A percentile compares a stretch with the other conserved stretches of the same genome.
Conservation (phyloP, 30 jellyfish, hydroid and myxozoan species). For the Phacellophora camtschatica region DNA sequence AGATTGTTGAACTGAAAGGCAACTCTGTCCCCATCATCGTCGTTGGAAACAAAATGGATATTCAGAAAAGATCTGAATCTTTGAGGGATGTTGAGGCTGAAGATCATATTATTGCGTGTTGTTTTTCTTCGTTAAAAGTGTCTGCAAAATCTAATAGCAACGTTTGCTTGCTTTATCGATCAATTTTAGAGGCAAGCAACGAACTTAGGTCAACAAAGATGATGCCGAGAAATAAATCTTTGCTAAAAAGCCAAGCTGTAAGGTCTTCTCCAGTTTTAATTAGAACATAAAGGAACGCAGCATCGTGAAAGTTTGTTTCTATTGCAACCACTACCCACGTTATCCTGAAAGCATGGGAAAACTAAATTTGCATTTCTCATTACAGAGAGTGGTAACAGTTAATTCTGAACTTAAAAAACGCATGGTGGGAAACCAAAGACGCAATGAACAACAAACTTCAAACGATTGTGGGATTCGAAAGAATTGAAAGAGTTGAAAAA, state of each 20-base stretch:
- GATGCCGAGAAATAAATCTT: background rate
- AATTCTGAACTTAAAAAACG: too few species aligned
- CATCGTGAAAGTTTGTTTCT: too few species aligned
- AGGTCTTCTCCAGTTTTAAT: background rate
- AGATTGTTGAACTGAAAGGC: slow-evolving; percentile 29
- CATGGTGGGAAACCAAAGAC: too few species aligned
- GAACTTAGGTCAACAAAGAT: background rate
- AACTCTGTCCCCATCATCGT: slow-evolving; percentile 3
- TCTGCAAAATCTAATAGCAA: slow-evolving; percentile 37
- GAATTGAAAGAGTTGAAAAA: too few species aligned
- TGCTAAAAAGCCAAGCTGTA: background rate
- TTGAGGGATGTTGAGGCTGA: slow-evolving; percentile 49
- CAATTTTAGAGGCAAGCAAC: slow-evolving; percentile 15
- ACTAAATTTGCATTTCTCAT: too few species aligned
- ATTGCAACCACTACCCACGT: too few species aligned
- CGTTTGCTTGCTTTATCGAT: background rate
- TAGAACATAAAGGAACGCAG: background rate
- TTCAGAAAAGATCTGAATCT: background rate
- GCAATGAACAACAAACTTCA: too few species aligned
- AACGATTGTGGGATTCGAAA: too few species aligned
- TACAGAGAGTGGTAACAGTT: too few species aligned
- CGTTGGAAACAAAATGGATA: slow-evolving; percentile 57
- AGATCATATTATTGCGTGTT: slow-evolving; percentile 18
- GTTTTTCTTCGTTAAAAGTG: background rate
- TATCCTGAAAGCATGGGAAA: too few species aligned